Conservation (phyloP, 2,888 invertebrate genomes). For the Rotaria socialis region DNA sequence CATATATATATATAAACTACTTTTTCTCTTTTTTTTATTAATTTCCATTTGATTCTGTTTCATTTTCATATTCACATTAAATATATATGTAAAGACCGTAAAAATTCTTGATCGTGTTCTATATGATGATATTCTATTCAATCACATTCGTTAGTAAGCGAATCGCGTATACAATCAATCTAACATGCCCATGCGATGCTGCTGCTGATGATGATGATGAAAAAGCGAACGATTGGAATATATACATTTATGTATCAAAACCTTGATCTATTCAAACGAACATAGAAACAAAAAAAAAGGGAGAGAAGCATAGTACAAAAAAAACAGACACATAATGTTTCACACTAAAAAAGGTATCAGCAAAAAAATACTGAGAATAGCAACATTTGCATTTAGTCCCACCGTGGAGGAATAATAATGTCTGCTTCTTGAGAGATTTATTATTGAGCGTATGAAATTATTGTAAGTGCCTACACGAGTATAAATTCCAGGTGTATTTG, state of each 20-base stretch:
- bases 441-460: constrained; percentile 10
- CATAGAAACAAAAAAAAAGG: background rate
- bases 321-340: background rate
- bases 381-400: background rate
- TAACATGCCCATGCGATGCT: background rate
- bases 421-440: background rate
- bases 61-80: background rate
- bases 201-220: background rate
- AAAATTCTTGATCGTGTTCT: background rate
- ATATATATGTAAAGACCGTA: background rate
- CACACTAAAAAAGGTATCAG: background rate
- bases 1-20: background rate
- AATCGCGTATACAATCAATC: background rate
- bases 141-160: background rate
- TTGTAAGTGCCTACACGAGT: constrained; percentile 10
- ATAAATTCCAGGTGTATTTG: constrained; percentile 29
- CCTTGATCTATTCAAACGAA: background rate
- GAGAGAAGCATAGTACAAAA: background rate
- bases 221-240: background rate
- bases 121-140: background rate
- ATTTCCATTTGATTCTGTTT: background rate
- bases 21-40: background rate
- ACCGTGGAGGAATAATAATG: background rate
- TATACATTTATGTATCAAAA: background rate
- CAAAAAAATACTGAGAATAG: background rate